Base-by-base conservation (phyloP, 2,888 invertebrate species). In the Melanchra persicariae region DNA sequence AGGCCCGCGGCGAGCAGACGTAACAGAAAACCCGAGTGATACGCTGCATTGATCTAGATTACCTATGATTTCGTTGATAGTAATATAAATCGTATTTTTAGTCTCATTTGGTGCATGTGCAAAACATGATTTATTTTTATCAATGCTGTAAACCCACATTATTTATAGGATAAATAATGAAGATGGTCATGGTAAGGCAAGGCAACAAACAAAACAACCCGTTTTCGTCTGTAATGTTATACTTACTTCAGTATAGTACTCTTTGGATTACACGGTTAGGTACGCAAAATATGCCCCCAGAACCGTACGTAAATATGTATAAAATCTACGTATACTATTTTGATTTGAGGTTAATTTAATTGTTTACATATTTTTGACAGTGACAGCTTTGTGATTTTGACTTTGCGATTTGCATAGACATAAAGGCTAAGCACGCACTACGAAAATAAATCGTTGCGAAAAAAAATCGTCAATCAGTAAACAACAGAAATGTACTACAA, bases 11-110 rank as follows among this genome's bases (percentile, higher is more conserved):
- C 9, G 66, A 60, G 55, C 60, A 64, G 3, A 58, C 19, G 19
- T 57, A 40, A 60, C 51, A 63, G n/a, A 62, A 62, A 43, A 66
- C 37, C 19, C 74, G 72, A 30, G 51, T 59, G 19, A 77, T 55
- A 59, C 67, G 70, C 71, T 74, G 79, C 84, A 83, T 83, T 66
- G 59, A 60, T 55, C 55, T 72, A 61, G 40, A 74, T 52, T 22
- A 52, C 10, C 24, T 59, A 10, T 26, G 9, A 26, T 52, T 52
- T 19, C 52, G 2, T 24, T 26, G 10, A 52, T 19, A 26, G 19
- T 52, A 30, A n/a, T 34, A 19, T 54, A 54, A 54, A 30, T 54
- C 10, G 26, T 54, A 30, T 22, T n/a, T 47, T 47, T n/a, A n/a
- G 9, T 47, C 47, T 47, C 2, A 52, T 30, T 24, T 37, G 17